phyloP scores from a whole-genome alignment of 2,113 vertebrate species.

The Probosciger aterrimus region DNA sequence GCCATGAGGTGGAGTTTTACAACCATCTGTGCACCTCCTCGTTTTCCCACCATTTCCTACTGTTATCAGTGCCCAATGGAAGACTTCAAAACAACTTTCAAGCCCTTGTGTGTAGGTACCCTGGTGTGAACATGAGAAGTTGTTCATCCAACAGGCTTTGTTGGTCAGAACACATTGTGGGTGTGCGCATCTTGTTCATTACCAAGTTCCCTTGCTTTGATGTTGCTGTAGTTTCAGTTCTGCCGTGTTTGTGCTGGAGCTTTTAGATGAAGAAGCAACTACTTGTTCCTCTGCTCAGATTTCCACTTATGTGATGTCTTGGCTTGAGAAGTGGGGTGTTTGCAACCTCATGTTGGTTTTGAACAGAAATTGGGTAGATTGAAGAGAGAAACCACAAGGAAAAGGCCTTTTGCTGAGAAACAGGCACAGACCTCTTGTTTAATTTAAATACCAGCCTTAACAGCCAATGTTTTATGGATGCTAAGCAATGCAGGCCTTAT shows the following conservation, averaged over 20 bases:
- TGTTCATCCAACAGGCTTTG: background rate
- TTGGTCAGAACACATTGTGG: background rate
- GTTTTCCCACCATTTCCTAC: background rate
- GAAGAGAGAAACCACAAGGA: background rate
- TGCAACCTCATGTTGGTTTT: background rate
- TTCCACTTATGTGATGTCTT: background rate
- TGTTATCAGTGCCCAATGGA: background rate
- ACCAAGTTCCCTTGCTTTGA: background rate
- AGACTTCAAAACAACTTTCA: background rate
- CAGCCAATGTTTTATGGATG: background rate
- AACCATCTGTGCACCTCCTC: background rate
- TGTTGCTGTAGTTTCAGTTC: background rate
- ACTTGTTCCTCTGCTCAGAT: background rate
- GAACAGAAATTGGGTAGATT: background rate
- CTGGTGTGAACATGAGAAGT: rapidly evolving
- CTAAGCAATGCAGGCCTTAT: background rate
- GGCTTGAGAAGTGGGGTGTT: background rate
- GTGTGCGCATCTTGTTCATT: background rate
- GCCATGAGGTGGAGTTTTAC: background rate
- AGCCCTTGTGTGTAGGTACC: rapidly evolving
- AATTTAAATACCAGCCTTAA: background rate
- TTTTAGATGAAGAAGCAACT: background rate
- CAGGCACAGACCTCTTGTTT: background rate
- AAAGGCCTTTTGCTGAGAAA: background rate
- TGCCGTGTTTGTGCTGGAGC: background rate